A percentile compares a stretch with the other conserved stretches of the same genome.
Conservation (phyloP, 2,888 invertebrate genomes). For the Pandemis heparana region DNA sequence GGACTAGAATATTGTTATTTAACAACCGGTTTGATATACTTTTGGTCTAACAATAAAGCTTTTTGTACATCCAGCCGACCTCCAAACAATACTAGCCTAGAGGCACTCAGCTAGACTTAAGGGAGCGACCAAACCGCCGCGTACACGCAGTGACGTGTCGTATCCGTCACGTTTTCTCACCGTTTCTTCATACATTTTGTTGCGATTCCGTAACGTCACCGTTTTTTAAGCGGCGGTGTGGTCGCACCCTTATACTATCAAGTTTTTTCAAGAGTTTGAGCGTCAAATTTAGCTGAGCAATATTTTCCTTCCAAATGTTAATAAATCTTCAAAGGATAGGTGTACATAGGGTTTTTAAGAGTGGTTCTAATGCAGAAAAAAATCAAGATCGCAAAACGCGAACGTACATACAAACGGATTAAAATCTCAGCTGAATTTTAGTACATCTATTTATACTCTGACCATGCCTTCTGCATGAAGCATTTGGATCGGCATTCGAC, state of each 20-base stretch:
- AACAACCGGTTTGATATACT: not conserved
- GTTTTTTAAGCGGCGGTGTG: no score
- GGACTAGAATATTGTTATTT: not conserved
- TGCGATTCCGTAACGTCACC: no score
- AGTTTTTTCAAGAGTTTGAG: no score
- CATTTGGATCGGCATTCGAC: slow-evolving; percentile 37
- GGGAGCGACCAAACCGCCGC: no score
- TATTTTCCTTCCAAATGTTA: not conserved
- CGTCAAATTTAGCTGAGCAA: no score
- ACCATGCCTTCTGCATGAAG: slow-evolving; percentile 41
- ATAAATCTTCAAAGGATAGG: not conserved
- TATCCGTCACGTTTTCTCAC: no score
- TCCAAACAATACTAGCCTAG: not conserved
- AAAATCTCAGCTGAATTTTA: slow-evolving; percentile 37
- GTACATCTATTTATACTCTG: slow-evolving; percentile 40
- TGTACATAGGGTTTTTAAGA: not conserved
- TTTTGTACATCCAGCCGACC: not conserved
- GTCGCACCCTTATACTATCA: no score
- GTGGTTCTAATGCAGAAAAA: not conserved
- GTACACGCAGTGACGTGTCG: no score
- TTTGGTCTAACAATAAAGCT: no score
- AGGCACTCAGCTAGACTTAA: not conserved
- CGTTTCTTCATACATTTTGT: no score
- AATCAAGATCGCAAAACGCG: not conserved
- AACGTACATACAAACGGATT: slow-evolving; percentile 12